Evolutionary conservation across 2,797 vertebrate genomes (phyloP), one percentile per base, ranked within the genome.

Genomic region (Limosa lapponica): DNA sequence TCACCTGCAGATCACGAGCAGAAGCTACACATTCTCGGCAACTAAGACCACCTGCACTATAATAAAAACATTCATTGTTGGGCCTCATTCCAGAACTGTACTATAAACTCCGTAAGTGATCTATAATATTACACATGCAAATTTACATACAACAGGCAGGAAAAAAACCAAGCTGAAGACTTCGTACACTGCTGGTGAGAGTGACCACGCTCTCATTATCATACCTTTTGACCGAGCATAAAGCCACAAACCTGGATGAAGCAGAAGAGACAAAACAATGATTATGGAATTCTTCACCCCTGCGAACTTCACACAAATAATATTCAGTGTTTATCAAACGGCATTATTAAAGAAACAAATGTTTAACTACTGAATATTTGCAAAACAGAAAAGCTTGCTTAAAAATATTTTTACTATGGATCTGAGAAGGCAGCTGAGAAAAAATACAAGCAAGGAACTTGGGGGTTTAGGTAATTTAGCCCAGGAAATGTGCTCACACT

Each of bases 201-300:
- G 70, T 9, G 48, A 59, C 51, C 5, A 4, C 59, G 9, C 48
- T 74, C 51, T 51, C 75, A 74, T 79, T 58, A 88, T 5, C 69
- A 2, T 82, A 78, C 74, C 89, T 93, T 78, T 82, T 54, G 82
- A 93, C 81, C 69, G 48, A 62, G 80, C 54, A 54, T n/a, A 86
- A 91, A 93, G 69, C 79, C 89, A 93, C 65, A 86, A 91, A 80
- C n/a, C 57, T 65, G 82, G 59, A 36, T 59, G 51, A 92, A 79
- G 73, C 22, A 90, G 65, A 37, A 28, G 78, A 93, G 58, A 65
- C 61, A 87, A 94, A 95, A 83, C 9, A 91, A 17, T 62, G 81
- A 90, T 67, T 65, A 82, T 0, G 3, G 74, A 43, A 80, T 71
- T 64, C 37, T 61, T 87, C 65, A 74, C 52, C 59, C 18, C 34